Percentiles rank a stretch among this genome's conserved stretches.
Conservation (phyloP, 1,140 invertebrate genomes). For the Manduca sexta region DNA sequence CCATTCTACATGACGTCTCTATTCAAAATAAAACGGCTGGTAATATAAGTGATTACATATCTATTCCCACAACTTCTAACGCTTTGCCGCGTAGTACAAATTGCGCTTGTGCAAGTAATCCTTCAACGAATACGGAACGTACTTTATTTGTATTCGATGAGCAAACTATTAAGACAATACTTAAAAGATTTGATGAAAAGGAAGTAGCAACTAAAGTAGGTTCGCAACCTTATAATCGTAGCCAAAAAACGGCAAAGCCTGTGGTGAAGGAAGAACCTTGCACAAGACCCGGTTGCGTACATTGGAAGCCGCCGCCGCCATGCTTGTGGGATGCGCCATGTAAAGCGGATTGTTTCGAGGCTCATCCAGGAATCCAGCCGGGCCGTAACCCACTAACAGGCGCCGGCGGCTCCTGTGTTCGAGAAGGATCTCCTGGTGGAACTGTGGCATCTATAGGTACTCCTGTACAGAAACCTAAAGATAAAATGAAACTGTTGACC, state of each 20-base stretch:
- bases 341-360: constrained; percentile 53
- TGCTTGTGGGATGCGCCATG: constrained; percentile 51
- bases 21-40: background rate
- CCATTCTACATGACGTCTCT: constrained; percentile 4
- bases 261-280: constrained; percentile 34
- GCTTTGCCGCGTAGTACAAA: background rate
- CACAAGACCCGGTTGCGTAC: constrained; percentile 44
- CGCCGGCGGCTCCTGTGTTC: constrained; percentile 14
- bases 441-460: background rate
- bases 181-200: constrained; percentile 39
- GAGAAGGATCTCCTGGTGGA: background rate
- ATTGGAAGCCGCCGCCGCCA: constrained; percentile 48
- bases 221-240: constrained; percentile 15
- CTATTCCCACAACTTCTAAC: background rate
- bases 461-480: background rate
- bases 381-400: constrained; percentile 29
- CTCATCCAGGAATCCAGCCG: constrained; percentile 33
- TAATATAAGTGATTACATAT: background rate
- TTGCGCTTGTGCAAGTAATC: constrained; percentile 10
- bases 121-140: constrained; percentile 2
- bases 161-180: constrained; percentile 29
- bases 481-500: constrained; percentile 32
- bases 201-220: constrained; percentile 21
- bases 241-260: constrained; percentile 20
- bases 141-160: constrained; percentile 35